Conservation (phyloP, 2,797 vertebrate species). For the Aselliscus stoliczkanus region DNA sequence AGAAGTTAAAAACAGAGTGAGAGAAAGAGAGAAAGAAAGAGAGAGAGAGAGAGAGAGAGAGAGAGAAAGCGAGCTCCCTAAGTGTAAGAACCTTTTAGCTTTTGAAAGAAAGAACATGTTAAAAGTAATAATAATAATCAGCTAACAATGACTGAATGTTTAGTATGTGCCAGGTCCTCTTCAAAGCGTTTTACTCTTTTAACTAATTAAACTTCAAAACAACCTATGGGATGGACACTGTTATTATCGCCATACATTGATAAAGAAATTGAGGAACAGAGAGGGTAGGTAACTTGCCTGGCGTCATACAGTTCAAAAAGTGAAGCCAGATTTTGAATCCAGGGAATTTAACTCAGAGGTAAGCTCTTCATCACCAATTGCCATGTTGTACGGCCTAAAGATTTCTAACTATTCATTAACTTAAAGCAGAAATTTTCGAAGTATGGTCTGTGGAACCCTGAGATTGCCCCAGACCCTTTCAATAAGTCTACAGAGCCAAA, state of each 20-base stretch:
- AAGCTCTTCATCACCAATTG: not conserved
- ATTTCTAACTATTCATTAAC: not conserved
- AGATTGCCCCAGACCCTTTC: not conserved
- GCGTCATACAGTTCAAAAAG: not conserved
- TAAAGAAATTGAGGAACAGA: not conserved
- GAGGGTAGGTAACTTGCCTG: not conserved
- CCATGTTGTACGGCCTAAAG: not conserved
- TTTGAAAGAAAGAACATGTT: not conserved
- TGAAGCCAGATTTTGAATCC: not conserved
- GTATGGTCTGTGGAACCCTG: not conserved
- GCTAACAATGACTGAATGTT: not conserved
- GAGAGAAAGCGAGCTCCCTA: not conserved
- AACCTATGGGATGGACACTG: not conserved
- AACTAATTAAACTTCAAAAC: not conserved
- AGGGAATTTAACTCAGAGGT: not conserved
- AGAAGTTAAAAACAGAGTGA: not conserved
- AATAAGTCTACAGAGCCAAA: not conserved
- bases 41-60: not conserved
- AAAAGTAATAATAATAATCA: no score
- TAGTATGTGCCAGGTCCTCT: not conserved
- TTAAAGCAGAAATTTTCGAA: constrained; percentile 1
- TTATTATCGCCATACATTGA: not conserved
- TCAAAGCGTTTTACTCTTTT: constrained; percentile 20
- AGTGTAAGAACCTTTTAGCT: not conserved
- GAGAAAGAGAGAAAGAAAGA: not conserved